Conservation (phyloP, 2,113 vertebrate genomes). For the Calidris pugnax region DNA sequence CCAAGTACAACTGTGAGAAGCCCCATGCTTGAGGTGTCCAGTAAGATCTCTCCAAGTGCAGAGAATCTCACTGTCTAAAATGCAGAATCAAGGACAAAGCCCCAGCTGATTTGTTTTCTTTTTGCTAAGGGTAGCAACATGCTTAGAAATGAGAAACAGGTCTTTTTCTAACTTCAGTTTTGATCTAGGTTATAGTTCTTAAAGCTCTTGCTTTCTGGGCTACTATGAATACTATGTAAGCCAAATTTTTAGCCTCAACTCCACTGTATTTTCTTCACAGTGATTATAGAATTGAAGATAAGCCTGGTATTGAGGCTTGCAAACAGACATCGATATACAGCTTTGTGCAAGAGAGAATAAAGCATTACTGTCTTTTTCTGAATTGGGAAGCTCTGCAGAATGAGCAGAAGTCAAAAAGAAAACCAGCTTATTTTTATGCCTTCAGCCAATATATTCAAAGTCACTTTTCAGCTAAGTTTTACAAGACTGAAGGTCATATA, state of each 20-base stretch:
- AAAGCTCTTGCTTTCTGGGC: neutral
- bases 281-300: neutral
- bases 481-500: neutral
- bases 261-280: neutral
- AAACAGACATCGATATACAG: neutral
- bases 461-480: neutral
- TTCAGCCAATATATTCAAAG: neutral
- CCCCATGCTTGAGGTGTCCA: neutral
- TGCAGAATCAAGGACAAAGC: neutral
- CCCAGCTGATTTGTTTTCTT: neutral
- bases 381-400: neutral
- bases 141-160: neutral
- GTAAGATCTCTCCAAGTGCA: neutral
- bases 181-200: neutral
- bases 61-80: neutral
- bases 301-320: neutral
- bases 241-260: neutral
- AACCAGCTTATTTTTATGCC: neutral
- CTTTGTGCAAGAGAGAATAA: neutral
- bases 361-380: neutral
- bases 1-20: neutral
- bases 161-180: neutral
- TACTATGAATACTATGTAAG: neutral
- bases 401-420: neutral
- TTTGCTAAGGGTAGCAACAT: neutral